Evolutionary conservation across 2,888 invertebrate species (phyloP), one percentile per base, ranked within the genome.

Genomic region (Imbricaverruca yamaguchii): DNA sequence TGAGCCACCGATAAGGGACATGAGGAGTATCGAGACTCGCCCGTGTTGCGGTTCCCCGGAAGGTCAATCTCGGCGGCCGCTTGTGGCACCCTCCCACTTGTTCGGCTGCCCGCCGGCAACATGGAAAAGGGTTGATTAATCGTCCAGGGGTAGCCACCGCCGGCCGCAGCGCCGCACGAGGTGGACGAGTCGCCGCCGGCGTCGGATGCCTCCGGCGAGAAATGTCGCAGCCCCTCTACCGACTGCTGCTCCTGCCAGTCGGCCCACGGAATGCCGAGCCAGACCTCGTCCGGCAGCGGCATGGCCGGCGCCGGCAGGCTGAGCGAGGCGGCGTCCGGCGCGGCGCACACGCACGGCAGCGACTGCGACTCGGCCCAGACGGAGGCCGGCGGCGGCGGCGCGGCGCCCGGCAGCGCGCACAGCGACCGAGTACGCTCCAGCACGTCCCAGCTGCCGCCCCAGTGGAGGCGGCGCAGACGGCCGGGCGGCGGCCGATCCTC

Each of bases 251-350:
- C 74, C 74, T 21, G 74, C 9, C 23, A 53, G 53, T 74, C 74
- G 9, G 53, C 55, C 21, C 74, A 74, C 74, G 74, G 74, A 55
- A 74, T 74, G 21, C 74, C 74, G 7, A 74, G 74, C 74, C 74
- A 74, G 74, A 74, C 55, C 74, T 74, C 74, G 53, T 74, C 74
- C 13, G 74, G 74, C 74, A 74, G 74, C 74, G 74, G 74, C 21
- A 74, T 74, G 18, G 74, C 21, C 55, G 10, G 74, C 18, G 74
- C 74, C 53, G 74, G 74, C 74, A 74, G 53, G 21, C 74, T 13
- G 74, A 74, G 53, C 21, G 74, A 53, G 21, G 74, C 12, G 67
- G 67, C 67, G 13, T 13, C 67, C 23, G 18, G 8, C 18, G 8
- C 15, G 53, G 21, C 74, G 55, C 23, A 18, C 53, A 74, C 53